Evolutionary conservation across 2,797 vertebrate genomes (phyloP).

Genomic region (Argya squamiceps): DNA sequence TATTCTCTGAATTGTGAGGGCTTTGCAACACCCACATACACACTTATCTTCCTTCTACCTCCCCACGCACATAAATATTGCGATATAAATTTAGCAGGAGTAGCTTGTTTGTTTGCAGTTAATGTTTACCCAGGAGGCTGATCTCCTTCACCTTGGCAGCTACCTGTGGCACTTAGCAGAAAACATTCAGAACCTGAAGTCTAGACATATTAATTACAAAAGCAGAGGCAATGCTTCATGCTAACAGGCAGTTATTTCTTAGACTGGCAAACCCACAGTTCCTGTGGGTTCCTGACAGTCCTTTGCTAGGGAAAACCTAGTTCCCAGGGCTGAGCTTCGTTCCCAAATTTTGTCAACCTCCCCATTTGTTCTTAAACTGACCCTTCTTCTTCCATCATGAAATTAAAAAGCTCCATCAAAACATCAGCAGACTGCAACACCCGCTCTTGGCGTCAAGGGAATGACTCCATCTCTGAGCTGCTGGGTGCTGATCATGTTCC

Average conservation of each 20-base stretch:
- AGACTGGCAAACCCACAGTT: not conserved
- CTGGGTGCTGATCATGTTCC: not conserved
- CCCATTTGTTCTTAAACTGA: not conserved
- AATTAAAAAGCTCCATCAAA: not conserved
- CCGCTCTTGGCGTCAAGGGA: fast-evolving
- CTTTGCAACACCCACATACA: not conserved
- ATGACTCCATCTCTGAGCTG: not conserved
- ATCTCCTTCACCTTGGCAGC: not conserved
- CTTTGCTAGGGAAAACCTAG: not conserved
- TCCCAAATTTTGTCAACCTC: not conserved
- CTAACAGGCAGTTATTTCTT: not conserved
- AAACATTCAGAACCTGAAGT: not conserved
- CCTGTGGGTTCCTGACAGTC: not conserved
- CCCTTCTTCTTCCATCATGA: not conserved
- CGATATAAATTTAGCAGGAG: not conserved
- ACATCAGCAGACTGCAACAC: fast-evolving
- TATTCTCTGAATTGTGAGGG: not conserved
- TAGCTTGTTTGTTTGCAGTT: not conserved
- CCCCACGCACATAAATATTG: not conserved
- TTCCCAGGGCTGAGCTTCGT: not conserved
- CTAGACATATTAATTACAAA: not conserved
- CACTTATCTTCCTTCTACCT: not conserved
- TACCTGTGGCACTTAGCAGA: not conserved
- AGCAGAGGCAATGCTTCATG: not conserved
- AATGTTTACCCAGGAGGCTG: not conserved